Percentiles rank a stretch among this genome's conserved stretches.
These are phyloP conservation scores for Campylomormyrus tamandua DNA, from an alignment of 2,113 vertebrate species.

Conservation along the genomic window DNA sequence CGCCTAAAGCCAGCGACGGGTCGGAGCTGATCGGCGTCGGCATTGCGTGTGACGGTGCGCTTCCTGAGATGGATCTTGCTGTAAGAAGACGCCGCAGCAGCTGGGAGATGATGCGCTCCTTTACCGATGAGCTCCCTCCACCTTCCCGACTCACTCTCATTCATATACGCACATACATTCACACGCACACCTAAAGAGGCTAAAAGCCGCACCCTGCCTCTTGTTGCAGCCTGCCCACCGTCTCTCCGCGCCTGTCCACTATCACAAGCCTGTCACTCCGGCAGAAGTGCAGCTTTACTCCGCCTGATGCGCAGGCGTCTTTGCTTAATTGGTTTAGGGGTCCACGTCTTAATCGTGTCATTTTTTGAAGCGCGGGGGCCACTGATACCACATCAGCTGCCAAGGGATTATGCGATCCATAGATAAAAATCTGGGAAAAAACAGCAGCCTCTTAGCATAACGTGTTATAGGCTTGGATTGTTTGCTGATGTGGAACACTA, in stretches of 20 bases:
- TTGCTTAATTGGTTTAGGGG: slow-evolving; percentile 22
- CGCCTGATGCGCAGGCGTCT: slow-evolving; percentile 36
- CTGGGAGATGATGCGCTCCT: background rate
- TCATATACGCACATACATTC: background rate
- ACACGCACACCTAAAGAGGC: background rate
- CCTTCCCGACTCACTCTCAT: background rate
- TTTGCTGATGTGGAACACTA: background rate
- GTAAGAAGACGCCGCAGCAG: slow-evolving; percentile 7
- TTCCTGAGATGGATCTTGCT: background rate
- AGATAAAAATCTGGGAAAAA: background rate
- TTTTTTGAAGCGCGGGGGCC: background rate
- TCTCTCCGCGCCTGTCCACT: slow-evolving; percentile 14
- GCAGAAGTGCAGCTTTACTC: slow-evolving; percentile 21
- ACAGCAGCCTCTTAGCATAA: background rate
- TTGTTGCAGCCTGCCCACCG: background rate
- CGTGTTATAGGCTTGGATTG: background rate
- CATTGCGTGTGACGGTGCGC: background rate
- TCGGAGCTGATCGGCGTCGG: slow-evolving; percentile 4
- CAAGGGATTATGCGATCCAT: background rate
- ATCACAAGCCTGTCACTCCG: slow-evolving; percentile 21
- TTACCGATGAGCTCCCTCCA: slow-evolving; percentile 14
- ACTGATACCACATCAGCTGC: background rate
- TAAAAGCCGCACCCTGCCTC: background rate
- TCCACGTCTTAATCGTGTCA: background rate
- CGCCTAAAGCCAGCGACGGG: background rate